These are phyloP conservation scores for Gambusia yucatana DNA, from an alignment of 2,797 vertebrate species.

Conservation along the genomic window DNA sequence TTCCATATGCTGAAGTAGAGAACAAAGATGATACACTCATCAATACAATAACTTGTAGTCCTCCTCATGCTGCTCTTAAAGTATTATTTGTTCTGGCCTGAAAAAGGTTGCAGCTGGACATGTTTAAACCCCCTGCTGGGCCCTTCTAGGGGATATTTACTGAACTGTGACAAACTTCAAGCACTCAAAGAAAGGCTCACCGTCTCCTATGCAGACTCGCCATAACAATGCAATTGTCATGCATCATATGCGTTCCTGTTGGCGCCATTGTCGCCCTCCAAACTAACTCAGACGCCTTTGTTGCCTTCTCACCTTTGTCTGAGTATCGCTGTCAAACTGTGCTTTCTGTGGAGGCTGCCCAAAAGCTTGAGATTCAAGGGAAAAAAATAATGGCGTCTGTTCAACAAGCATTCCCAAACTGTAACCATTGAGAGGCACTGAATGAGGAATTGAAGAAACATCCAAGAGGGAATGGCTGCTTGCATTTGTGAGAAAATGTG, in stretches of 20 bases:
- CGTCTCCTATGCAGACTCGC: slow-evolving; percentile 39
- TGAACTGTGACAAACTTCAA: slow-evolving; percentile 65
- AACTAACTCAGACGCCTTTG: slow-evolving; percentile 63
- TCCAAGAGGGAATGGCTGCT: slow-evolving; percentile 25
- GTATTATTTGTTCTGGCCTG: slow-evolving; percentile 44
- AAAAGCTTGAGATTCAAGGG: slow-evolving; percentile 59
- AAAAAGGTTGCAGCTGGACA: slow-evolving; percentile 53
- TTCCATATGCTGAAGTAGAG: slow-evolving; percentile 16
- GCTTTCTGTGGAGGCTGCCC: slow-evolving; percentile 40
- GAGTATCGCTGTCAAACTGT: slow-evolving; percentile 52
- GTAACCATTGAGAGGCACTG: slow-evolving; percentile 43
- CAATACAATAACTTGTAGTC: slow-evolving; percentile 38
- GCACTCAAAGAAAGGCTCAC: slow-evolving; percentile 54
- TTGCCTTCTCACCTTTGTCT: slow-evolving; percentile 70
- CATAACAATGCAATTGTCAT: slow-evolving; percentile 70
- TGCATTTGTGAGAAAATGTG: slow-evolving; percentile 65
- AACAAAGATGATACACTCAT: slow-evolving; percentile 27
- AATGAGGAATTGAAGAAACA: slow-evolving; percentile 52
- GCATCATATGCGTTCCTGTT: slow-evolving; percentile 62
- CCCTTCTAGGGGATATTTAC: slow-evolving; percentile 56
- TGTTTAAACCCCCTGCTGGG: slow-evolving; percentile 49
- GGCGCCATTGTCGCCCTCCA: slow-evolving; percentile 56
- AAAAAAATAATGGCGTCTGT: slow-evolving; percentile 58
- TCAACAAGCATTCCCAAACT: slow-evolving; percentile 53
- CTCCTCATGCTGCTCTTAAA: slow-evolving; percentile 41